Evolutionary conservation across 2,797 vertebrate genomes (phyloP).

Genomic region (Myotis planiceps): DNA sequence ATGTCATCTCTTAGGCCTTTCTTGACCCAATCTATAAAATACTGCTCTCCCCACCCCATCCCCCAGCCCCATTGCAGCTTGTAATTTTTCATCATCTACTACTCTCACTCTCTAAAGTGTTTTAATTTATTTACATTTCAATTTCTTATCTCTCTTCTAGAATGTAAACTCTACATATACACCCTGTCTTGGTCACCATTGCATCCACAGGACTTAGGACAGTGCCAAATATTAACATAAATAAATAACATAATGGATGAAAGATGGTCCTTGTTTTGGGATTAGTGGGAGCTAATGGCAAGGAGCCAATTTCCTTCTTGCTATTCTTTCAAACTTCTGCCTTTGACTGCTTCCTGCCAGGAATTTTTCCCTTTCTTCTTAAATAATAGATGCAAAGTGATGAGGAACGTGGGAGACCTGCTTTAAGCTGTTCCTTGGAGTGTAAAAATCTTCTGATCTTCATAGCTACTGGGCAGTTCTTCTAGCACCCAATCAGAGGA

Average conservation of each 20-base stretch:
- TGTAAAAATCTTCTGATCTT: neutral
- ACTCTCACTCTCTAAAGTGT: neutral
- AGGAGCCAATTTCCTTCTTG: neutral
- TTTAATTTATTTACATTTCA: neutral
- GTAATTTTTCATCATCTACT: neutral
- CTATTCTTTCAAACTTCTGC: neutral
- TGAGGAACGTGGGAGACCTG: neutral
- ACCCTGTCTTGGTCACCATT: neutral
- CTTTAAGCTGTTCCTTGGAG: neutral
- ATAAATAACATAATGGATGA: neutral
- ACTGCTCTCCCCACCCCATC: neutral
- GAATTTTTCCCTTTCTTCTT: neutral
- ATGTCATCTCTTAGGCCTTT: neutral
- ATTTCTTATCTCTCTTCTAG: neutral
- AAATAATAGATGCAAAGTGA: neutral
- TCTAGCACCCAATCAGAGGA: neutral
- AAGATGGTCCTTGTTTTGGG: neutral
- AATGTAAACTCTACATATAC: neutral
- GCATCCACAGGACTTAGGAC: neutral
- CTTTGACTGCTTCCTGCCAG: neutral
- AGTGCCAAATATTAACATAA: neutral
- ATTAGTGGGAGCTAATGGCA: neutral
- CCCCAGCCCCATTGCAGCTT: neutral
- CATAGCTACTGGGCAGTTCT: neutral
- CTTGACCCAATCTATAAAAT: neutral